Percentiles rank a stretch among this genome's conserved stretches.
phyloP scores from a whole-genome alignment of 2,888 invertebrate species.

The Standfussiana lucernea region DNA sequence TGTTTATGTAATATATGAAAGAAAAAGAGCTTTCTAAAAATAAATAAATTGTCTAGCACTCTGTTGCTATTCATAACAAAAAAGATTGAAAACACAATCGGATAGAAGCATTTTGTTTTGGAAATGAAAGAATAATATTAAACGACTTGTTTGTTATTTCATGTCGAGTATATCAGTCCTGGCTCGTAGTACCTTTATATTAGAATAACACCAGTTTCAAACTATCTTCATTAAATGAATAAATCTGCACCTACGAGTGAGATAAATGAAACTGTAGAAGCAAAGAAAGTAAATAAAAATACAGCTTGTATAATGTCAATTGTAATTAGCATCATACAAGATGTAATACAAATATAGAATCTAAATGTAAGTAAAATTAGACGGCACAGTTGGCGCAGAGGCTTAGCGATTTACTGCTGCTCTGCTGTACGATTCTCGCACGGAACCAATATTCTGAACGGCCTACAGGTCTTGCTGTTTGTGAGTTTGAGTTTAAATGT shows the following conservation, averaged over 20 bases:
- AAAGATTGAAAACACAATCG: conserved; percentile 31
- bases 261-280: neutral
- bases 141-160: conserved; percentile 28
- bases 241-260: neutral
- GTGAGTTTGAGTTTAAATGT: neutral
- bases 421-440: neutral
- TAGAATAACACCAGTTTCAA: neutral
- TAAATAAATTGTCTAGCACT: conserved; percentile 13
- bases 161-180: neutral
- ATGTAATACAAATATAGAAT: neutral
- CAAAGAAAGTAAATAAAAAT: neutral
- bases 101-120: conserved; percentile 5
- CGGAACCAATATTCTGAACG: neutral
- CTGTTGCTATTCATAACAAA: conserved; percentile 25
- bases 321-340: neutral
- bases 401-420: neutral
- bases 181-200: neutral
- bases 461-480: neutral
- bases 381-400: too few relatives aligned
- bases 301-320: neutral
- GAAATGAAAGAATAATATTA: conserved; percentile 42
- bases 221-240: neutral
- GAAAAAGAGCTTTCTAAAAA: conserved; percentile 5
- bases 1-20: neutral
- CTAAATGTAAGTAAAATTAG: neutral